Percentiles rank a stretch among this genome's conserved stretches.
phyloP scores from a whole-genome alignment of 1,140 invertebrate genomes.

The Drosophila repleta region DNA sequence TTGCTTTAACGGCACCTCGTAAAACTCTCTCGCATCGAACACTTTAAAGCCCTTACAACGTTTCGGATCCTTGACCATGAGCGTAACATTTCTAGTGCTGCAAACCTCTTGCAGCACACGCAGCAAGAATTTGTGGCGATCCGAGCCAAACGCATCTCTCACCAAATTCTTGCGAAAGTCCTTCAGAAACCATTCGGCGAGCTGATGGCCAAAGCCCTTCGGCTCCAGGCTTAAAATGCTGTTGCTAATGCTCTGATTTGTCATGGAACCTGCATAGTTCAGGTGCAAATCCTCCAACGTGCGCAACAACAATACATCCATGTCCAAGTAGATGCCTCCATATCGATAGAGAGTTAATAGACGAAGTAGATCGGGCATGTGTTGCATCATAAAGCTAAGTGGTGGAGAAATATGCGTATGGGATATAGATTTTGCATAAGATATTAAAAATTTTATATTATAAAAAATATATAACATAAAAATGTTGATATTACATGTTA shows the following conservation, averaged over 20 bases:
- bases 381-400: constrained; percentile 13
- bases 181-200: constrained; percentile 86
- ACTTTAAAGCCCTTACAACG: constrained; percentile 88
- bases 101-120: constrained; percentile 87
- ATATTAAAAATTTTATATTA: too few relatives aligned
- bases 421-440: too few relatives aligned
- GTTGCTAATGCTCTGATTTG: constrained; percentile 85
- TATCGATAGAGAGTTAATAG: constrained; percentile 90
- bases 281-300: constrained; percentile 85
- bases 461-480: too few relatives aligned
- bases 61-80: constrained; percentile 84
- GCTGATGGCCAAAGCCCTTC: constrained; percentile 85
- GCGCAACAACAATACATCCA: constrained; percentile 89
- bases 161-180: constrained; percentile 86
- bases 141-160: constrained; percentile 87
- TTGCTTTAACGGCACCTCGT: constrained; percentile 76
- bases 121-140: constrained; percentile 87
- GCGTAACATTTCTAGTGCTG: constrained; percentile 72
- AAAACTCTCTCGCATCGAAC: constrained; percentile 86
- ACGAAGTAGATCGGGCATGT: constrained; percentile 88
- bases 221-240: constrained; percentile 87
- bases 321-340: constrained; percentile 91
- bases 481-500: too few relatives aligned
- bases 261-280: constrained; percentile 88
- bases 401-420: too few relatives aligned